Evolutionary conservation across 2,113 vertebrate species (phyloP), one percentile per base, ranked within the genome.

Genomic region (Progne subis): DNA sequence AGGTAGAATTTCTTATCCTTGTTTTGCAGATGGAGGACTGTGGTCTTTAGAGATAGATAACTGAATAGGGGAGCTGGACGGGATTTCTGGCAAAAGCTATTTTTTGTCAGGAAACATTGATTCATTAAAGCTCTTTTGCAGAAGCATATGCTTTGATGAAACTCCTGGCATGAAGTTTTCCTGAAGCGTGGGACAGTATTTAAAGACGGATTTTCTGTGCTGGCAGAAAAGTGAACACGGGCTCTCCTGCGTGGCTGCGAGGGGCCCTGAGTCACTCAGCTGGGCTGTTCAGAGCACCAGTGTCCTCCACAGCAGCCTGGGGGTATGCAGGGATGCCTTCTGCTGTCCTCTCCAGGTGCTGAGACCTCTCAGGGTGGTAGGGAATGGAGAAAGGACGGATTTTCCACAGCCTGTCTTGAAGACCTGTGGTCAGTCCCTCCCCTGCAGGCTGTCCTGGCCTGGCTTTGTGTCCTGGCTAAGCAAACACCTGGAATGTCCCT

Each of bases 51-150:
- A 90, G 74, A 76, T 26, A 64, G 81, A 60, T 86, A 86, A 86
- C 59, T 59, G 75, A 88, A 87, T 32, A 72, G 55, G 61, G 63
- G 43, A 82, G 43, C 85, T 88, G 90, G 75, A 88, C 57, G 4
- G 69, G 19, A 84, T 94, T 95, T 79, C 89, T 94, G 86, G 86
- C 80, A 86, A 84, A 79, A 87, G n/a, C 44, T 75, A 5, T 11
- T 87, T 96, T 92, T 79, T 76, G 83, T 88, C 86, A 94, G 60
- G 67, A 95, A 89, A 88, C 60, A 84, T 32, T 43, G 77, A 88
- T 92, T 92, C 91, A 86, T 79, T 94, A 91, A 93, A 92, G 56
- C 60, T 83, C 76, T 86, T 70, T 49, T 78, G 47, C 76, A 81
- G 76, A 81, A 86, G 80, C 82, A 74, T 93, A 81, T 88, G 91